Percentiles rank a stretch among this genome's conserved stretches.
Conservation (phyloP, 2,113 vertebrate species). For the Ondatra zibethicus region DNA sequence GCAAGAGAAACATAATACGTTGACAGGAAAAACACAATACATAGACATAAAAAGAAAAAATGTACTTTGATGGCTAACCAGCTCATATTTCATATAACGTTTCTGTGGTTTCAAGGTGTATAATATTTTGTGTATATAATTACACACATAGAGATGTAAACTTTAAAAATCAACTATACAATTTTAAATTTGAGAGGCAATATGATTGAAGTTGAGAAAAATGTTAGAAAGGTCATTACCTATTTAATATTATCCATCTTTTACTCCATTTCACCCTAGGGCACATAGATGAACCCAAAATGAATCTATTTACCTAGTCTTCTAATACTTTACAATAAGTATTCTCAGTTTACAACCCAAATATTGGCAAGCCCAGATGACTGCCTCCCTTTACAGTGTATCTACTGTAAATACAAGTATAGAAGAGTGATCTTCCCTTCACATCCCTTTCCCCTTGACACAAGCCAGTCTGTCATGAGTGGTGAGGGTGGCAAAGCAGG, state of each 20-base stretch:
- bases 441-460: constrained; percentile 19
- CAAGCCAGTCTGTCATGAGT: constrained; percentile 55
- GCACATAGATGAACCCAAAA: background rate
- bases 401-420: constrained; percentile 47
- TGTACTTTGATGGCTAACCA: background rate
- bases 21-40: background rate
- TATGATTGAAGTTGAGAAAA: constrained; percentile 29
- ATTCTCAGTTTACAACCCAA: background rate
- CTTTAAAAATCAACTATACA: background rate
- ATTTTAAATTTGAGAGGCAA: background rate
- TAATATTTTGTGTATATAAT: constrained; percentile 28
- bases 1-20: background rate
- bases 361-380: background rate
- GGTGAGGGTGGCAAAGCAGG: constrained; percentile 37
- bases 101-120: background rate
- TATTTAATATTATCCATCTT: background rate
- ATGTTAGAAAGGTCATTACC: background rate
- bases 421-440: constrained; percentile 60
- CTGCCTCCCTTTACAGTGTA: constrained; percentile 34
- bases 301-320: background rate
- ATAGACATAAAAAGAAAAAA: background rate
- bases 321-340: constrained; percentile 3
- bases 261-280: background rate
- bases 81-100: background rate
- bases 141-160: background rate